These are phyloP conservation scores for Agriopis aurantiaria DNA, from an alignment of 2,888 invertebrate species.

Conservation along the genomic window DNA sequence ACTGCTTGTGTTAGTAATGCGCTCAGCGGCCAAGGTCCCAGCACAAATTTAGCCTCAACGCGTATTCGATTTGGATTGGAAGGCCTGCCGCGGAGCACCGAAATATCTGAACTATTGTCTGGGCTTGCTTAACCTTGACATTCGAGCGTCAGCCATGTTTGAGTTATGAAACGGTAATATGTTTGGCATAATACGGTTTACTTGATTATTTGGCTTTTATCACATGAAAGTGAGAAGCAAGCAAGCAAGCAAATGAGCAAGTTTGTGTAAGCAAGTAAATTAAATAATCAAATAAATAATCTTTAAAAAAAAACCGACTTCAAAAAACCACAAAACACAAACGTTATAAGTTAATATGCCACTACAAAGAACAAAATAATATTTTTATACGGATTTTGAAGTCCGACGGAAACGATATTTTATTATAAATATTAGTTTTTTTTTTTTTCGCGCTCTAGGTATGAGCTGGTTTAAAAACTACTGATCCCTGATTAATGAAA, in stretches of 20 bases:
- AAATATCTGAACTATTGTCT: conserved; percentile 27
- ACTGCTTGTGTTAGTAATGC: conserved; percentile 8
- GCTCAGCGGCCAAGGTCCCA: conserved; percentile 34
- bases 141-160: conserved; percentile 2
- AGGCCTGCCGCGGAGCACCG: conserved; percentile 17
- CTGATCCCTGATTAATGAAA: too few relatives aligned
- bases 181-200: neutral
- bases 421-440: too few relatives aligned
- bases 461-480: too few relatives aligned
- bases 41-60: conserved; percentile 25
- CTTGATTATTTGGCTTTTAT: neutral
- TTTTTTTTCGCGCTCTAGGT: too few relatives aligned
- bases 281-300: too few relatives aligned
- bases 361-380: too few relatives aligned
- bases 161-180: neutral
- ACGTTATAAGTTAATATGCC: too few relatives aligned
- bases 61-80: conserved; percentile 18
- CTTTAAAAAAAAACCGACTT: too few relatives aligned
- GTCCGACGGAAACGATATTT: too few relatives aligned
- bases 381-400: too few relatives aligned
- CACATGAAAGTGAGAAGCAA: neutral
- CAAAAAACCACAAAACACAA: too few relatives aligned
- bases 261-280: neutral
- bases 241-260: too few relatives aligned
- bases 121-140: conserved; percentile 27